phyloP scores from a whole-genome alignment of 2,797 vertebrate genomes.

The Poecilia velifera region DNA sequence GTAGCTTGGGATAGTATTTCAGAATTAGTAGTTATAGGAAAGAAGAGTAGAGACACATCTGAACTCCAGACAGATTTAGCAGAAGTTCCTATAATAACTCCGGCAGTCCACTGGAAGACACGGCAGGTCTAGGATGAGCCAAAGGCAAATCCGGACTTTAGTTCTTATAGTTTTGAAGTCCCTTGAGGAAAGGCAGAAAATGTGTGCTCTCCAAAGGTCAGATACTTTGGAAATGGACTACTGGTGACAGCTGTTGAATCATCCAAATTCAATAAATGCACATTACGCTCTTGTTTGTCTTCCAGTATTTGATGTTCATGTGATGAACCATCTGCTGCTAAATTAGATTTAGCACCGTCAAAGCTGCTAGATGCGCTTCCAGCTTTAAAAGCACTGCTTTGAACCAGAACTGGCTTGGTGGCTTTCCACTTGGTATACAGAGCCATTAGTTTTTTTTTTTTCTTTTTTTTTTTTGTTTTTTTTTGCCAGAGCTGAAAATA shows the following conservation, averaged over 20 bases:
- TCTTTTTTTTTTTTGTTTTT: conserved; percentile 25
- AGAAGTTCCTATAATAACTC: conserved; percentile 28
- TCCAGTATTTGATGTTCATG: conserved; percentile 48
- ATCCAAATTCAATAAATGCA: conserved; percentile 35
- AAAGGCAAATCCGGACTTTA: conserved; percentile 32
- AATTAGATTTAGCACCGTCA: conserved; percentile 51
- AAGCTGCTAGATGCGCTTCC: conserved; percentile 52
- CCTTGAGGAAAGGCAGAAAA: conserved; percentile 36
- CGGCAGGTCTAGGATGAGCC: conserved; percentile 43
- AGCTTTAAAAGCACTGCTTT: conserved; percentile 53
- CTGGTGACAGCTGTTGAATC: conserved; percentile 23
- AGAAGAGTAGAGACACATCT: conserved; percentile 19
- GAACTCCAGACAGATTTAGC: conserved; percentile 31
- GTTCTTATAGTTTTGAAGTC: conserved; percentile 25
- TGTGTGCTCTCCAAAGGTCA: conserved; percentile 33
- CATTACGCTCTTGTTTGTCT: conserved; percentile 36
- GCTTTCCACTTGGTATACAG: conserved; percentile 59
- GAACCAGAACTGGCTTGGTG: conserved; percentile 46
- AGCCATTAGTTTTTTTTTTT: conserved; percentile 52
- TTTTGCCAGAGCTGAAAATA: conserved; percentile 69
- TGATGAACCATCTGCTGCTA: conserved; percentile 49
- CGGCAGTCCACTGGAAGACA: conserved; percentile 13
- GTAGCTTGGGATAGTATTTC: conserved; percentile 32
- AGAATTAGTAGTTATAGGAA: conserved; percentile 39
- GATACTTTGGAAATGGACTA: conserved; percentile 40